Conservation (phyloP, 2,113 vertebrate species). For the Notechis scutatus region DNA sequence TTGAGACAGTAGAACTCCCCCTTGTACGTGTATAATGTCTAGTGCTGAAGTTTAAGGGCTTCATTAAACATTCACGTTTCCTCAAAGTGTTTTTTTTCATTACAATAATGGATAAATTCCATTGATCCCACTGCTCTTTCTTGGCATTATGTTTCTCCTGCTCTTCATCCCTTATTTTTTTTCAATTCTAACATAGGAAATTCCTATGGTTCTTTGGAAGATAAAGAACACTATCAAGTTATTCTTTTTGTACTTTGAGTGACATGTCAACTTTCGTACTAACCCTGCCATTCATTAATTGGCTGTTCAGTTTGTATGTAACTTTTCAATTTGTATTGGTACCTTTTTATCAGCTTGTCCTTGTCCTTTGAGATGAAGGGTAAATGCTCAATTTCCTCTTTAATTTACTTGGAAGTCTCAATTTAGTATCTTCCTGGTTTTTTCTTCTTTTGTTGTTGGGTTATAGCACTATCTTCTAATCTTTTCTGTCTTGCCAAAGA, state of each 20-base stretch:
- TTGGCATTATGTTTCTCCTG: not conserved
- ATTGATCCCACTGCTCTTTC: not conserved
- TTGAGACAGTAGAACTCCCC: constrained; percentile 46
- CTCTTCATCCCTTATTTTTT: not conserved
- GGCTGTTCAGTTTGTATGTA: not conserved
- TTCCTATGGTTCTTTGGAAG: not conserved
- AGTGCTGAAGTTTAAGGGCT: constrained; percentile 16
- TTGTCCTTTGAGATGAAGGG: not conserved
- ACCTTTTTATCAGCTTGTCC: not conserved
- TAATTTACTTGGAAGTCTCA: not conserved
- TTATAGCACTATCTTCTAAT: not conserved
- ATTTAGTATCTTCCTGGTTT: not conserved
- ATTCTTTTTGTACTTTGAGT: not conserved
- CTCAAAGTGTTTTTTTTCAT: not conserved
- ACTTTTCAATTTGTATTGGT: not conserved
- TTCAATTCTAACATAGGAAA: not conserved
- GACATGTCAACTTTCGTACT: not conserved
- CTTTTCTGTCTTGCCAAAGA: not conserved
- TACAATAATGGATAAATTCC: not conserved
- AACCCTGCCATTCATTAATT: not conserved
- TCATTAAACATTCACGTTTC: not conserved
- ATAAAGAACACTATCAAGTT: not conserved
- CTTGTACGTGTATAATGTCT: not conserved
- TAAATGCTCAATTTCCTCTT: not conserved
- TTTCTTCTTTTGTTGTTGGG: not conserved